Evolutionary conservation across 2,888 invertebrate genomes (phyloP).

Genomic region (Toxonevra muliebris): DNA sequence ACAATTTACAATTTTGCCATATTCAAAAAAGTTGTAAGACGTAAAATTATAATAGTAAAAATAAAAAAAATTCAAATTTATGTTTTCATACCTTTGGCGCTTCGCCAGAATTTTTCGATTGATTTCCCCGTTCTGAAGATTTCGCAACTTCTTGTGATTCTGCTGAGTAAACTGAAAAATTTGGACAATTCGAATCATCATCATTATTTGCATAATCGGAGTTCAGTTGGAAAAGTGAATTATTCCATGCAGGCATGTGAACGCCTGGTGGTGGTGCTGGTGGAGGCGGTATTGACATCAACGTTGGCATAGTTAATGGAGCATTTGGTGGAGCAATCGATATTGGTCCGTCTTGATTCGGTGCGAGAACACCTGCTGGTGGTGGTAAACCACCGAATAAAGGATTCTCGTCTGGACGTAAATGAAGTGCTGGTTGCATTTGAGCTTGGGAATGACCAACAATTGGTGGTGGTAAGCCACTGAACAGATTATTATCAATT

Average conservation of each 20-base stretch:
- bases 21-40: slow-evolving; percentile 24
- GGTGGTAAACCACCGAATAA: slow-evolving; percentile 52
- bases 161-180: slow-evolving; percentile 85
- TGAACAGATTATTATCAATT: slow-evolving; percentile 29
- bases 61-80: slow-evolving; percentile 25
- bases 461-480: slow-evolving; percentile 38
- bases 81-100: slow-evolving; percentile 56
- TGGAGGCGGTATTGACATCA: slow-evolving; percentile 54
- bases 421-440: neutral
- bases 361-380: slow-evolving; percentile 34
- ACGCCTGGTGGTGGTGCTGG: slow-evolving; percentile 59
- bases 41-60: slow-evolving; percentile 28
- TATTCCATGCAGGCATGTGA: slow-evolving; percentile 54
- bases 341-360: slow-evolving; percentile 24
- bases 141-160: slow-evolving; percentile 74
- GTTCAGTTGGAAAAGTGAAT: slow-evolving; percentile 57
- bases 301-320: slow-evolving; percentile 23
- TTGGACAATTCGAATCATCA: slow-evolving; percentile 81
- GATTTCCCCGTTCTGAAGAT: slow-evolving; percentile 46
- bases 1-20: slow-evolving; percentile 9
- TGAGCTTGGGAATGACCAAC: slow-evolving; percentile 23
- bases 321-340: slow-evolving; percentile 6
- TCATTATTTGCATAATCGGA: slow-evolving; percentile 65
- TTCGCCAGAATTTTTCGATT: slow-evolving; percentile 38
- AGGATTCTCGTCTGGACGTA: slow-evolving; percentile 34